A percentile compares a stretch with the other conserved stretches of the same genome.
Evolutionary conservation across 1,140 invertebrate species (phyloP).

Genomic region (Stegodyphus mimosarum): DNA sequence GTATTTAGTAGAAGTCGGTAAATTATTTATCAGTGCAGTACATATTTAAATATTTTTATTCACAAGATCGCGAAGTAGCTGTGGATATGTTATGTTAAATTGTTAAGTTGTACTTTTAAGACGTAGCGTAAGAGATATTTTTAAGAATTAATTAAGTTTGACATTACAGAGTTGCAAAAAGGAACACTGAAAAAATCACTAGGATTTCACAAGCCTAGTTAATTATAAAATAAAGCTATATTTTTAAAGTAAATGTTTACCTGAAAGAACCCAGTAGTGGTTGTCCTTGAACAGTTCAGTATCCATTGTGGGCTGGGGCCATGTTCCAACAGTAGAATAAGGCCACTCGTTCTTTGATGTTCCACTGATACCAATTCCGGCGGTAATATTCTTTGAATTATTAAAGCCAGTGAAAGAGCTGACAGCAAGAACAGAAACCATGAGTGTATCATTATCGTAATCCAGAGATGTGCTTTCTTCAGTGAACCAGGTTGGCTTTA

Average conservation of each 20-base stretch:
- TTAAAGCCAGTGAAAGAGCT: slow-evolving; percentile 26
- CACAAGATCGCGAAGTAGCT: no score
- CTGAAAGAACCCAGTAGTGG: slow-evolving; percentile 43
- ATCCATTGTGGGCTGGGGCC: not conserved
- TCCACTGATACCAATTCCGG: not conserved
- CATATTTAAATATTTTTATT: no score
- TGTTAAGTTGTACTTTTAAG: no score
- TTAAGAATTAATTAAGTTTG: no score
- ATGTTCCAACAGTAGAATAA: not conserved
- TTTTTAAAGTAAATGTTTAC: not conserved
- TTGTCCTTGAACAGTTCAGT: slow-evolving; percentile 21
- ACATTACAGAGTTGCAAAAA: no score
- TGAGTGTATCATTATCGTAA: not conserved
- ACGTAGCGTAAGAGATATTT: no score
- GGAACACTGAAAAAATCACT: no score
- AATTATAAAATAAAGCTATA: no score
- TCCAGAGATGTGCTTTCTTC: not conserved
- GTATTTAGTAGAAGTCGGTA: no score
- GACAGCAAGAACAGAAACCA: slow-evolving; percentile 17
- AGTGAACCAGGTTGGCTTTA: not conserved
- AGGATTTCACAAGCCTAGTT: no score
- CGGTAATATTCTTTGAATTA: not conserved
- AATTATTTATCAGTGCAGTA: no score
- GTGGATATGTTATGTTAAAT: no score
- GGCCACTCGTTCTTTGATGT: not conserved